phyloP scores from a whole-genome alignment of 2,888 invertebrate species.

The Heliconius aoede region DNA sequence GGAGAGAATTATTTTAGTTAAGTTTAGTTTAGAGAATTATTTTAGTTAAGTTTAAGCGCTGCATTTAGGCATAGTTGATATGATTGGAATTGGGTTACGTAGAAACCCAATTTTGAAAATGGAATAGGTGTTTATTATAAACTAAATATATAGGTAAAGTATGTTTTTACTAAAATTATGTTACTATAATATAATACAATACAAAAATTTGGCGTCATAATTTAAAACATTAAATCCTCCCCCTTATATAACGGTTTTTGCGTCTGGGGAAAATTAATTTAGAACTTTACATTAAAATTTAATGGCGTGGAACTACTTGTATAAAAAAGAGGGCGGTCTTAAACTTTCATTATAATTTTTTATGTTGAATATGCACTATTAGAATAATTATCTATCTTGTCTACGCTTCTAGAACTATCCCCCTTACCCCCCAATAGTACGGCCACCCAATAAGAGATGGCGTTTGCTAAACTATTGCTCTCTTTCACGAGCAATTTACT shows the following conservation, averaged over 20 bases:
- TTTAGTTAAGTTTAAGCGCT: too few species aligned
- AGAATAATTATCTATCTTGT: neutral
- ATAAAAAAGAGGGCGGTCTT: constrained; percentile 53
- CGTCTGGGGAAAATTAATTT: constrained; percentile 78
- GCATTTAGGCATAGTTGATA: too few species aligned
- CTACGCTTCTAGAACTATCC: constrained; percentile 67
- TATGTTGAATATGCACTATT: neutral
- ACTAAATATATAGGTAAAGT: neutral
- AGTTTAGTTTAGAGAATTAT: too few species aligned
- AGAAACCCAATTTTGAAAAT: too few species aligned
- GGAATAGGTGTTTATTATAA: neutral
- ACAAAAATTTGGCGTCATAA: constrained; percentile 8
- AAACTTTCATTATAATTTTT: constrained; percentile 17
- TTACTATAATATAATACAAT: constrained; percentile 1
- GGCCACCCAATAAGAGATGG: constrained; percentile 81
- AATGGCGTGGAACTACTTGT: constrained; percentile 84
- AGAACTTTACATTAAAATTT: constrained; percentile 82
- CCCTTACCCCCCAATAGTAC: constrained; percentile 70
- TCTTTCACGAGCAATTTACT: constrained; percentile 83
- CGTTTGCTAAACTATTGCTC: constrained; percentile 75
- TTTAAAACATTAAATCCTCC: constrained; percentile 3
- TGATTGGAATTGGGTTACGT: too few species aligned
- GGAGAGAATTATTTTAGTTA: too few species aligned
- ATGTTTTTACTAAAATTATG: neutral
- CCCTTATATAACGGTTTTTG: constrained; percentile 80